Evolutionary conservation across 1,140 invertebrate species (phyloP), one percentile per base, ranked within the genome.

Genomic region (Thaumatotibia leucotreta): DNA sequence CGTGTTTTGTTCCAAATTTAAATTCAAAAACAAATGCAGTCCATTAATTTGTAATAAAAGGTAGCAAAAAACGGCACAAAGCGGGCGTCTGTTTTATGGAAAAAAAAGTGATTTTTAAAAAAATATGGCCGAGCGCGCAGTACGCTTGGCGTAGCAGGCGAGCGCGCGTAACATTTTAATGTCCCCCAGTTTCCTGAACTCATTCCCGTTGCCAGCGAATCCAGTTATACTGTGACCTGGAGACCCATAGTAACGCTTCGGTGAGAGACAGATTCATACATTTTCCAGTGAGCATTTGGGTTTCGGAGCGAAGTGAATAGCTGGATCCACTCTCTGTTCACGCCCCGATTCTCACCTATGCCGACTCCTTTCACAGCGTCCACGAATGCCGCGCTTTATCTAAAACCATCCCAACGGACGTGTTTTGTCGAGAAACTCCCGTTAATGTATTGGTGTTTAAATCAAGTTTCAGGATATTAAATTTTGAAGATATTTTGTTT

Each of bases 111-210:
- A 73, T 74, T 84, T 81, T 79, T 72, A 45, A 45, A 45, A 79
- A 81, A 81, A 82, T 79, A 86, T 80, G 83, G 81, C 82, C 79
- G 85, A 63, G 54, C 78, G 64, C 73, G 27, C 27, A 63, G 64
- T 75, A 80, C 81, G 85, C 83, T 78, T 84, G 80, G 78, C 61
- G 77, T 62, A 64, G 75, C 65, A 73, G 50, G 72, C 79, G 75
- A 82, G 77, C 82, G 80, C 77, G 79, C 72, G 83, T 80, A 83
- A 85, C 76, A 75, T 86, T 88, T 88, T 88, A 88, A 86, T 86
- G 82, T 85, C 73, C 73, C 70, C 64, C 66, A 74, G 68, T 71
- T 64, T 32, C 61, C 66, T 67, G 45, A n/a, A 1, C 49, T 1
- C 20, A 45, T 45, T 45, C 39, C 20, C 14, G n/a, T 45, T 45